phyloP scores from a whole-genome alignment of 1,140 invertebrate genomes.

The Chrysomallon squamiferum region DNA sequence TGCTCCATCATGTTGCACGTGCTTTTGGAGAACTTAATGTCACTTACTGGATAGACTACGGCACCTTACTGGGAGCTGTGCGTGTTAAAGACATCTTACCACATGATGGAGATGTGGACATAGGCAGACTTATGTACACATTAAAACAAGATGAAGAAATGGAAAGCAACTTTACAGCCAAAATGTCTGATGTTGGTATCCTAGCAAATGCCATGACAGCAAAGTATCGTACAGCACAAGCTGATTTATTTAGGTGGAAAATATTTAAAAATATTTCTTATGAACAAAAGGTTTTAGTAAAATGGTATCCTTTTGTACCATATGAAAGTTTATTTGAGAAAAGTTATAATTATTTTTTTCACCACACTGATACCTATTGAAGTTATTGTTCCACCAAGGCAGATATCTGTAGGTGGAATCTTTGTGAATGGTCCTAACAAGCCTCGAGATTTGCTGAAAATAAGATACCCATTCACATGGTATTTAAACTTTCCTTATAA shows the following conservation, averaged over 20 bases:
- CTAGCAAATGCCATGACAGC: background rate
- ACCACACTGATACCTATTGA: background rate
- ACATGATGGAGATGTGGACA: background rate
- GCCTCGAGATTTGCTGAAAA: background rate
- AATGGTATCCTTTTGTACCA: conserved; percentile 1
- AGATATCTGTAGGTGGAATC: background rate
- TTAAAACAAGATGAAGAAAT: background rate
- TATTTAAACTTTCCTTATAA: background rate
- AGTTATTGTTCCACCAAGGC: background rate
- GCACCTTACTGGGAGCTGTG: background rate
- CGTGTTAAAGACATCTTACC: background rate
- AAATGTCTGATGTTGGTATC: background rate
- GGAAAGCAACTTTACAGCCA: background rate
- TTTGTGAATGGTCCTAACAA: background rate
- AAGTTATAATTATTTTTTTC: background rate
- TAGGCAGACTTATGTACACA: background rate
- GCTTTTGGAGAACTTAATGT: background rate
- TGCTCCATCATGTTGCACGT: background rate
- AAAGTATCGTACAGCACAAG: background rate
- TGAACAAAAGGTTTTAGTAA: background rate
- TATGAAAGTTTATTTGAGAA: background rate
- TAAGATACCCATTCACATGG: conserved; percentile 1
- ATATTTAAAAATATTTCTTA: background rate
- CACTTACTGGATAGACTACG: conserved; percentile 1
- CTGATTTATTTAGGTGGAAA: conserved; percentile 3